A percentile compares a stretch with the other conserved stretches of the same genome.
These are phyloP conservation scores for Lampropteryx suffumata DNA, from an alignment of 2,888 invertebrate genomes.

Conservation along the genomic window DNA sequence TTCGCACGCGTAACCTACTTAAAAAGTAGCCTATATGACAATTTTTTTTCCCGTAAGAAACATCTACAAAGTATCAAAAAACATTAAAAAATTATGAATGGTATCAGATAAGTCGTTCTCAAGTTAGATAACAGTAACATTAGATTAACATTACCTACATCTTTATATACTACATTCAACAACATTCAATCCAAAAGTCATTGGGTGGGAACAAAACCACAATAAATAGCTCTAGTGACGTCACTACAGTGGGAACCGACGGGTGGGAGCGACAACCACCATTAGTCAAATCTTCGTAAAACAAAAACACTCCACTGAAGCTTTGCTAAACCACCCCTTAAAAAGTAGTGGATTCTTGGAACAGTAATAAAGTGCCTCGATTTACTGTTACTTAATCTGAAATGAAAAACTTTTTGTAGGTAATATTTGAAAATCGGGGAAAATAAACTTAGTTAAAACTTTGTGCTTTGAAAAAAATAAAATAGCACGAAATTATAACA, in stretches of 20 bases:
- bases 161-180: background rate
- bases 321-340: conserved; percentile 15
- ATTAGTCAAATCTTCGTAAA: conserved; percentile 74
- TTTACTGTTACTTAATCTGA: background rate
- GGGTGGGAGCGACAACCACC: conserved; percentile 60
- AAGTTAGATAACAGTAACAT: too few species aligned
- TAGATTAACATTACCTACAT: too few species aligned
- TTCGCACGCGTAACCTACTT: too few species aligned
- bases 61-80: too few species aligned
- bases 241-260: conserved; percentile 57
- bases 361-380: conserved; percentile 1
- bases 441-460: too few species aligned
- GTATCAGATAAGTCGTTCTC: too few species aligned
- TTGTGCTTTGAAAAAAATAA: too few species aligned
- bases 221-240: conserved; percentile 43
- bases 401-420: background rate
- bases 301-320: conserved; percentile 48
- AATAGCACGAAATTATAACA: too few species aligned
- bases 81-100: too few species aligned
- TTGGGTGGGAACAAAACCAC: conserved; percentile 18
- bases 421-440: too few species aligned
- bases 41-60: too few species aligned
- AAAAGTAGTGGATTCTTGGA: conserved; percentile 13
- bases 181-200: background rate
- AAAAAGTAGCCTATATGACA: too few species aligned